A percentile compares a stretch with the other conserved stretches of the same genome.
Evolutionary conservation across 2,888 invertebrate species (phyloP).

Genomic region (Pyrrhia umbra): DNA sequence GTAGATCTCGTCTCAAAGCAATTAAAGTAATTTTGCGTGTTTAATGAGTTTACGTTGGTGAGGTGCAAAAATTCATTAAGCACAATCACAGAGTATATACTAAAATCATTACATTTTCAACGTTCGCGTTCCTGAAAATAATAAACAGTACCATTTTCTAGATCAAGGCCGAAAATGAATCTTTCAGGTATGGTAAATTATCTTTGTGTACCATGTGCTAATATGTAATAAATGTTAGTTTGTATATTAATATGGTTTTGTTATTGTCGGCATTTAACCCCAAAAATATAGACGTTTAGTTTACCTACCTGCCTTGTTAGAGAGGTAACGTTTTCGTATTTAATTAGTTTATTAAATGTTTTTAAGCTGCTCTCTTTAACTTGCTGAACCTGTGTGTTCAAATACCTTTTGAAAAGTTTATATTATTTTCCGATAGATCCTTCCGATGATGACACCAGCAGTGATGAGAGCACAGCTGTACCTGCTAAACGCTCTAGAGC

Average conservation of each 20-base stretch:
- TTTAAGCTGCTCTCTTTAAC: too few species aligned
- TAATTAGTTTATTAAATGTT: too few species aligned
- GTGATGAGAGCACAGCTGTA: constrained; percentile 74
- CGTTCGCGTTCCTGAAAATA: neutral
- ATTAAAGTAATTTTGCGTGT: too few species aligned
- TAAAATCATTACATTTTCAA: too few species aligned
- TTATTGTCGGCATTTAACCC: constrained; percentile 59
- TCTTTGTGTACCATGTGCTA: too few species aligned
- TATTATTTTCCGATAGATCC: constrained; percentile 65
- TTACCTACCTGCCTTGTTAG: neutral
- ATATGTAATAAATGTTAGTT: neutral
- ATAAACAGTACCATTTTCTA: neutral
- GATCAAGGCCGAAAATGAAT: constrained; percentile 64
- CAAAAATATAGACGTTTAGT: constrained; percentile 22
- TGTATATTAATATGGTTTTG: constrained; percentile 4
- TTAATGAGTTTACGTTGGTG: too few species aligned
- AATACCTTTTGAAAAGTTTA: too few species aligned
- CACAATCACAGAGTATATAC: too few species aligned
- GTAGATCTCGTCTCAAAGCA: too few species aligned
- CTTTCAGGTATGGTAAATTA: constrained; percentile 75
- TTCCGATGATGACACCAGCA: constrained; percentile 83
- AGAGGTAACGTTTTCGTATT: too few species aligned
- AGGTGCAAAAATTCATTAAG: too few species aligned
- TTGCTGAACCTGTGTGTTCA: too few species aligned
- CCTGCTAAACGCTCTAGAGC: constrained; percentile 79